Evolutionary conservation across 64 coral and sea anemone species (phyloP).

Genomic region (Stylophora pistillata): DNA sequence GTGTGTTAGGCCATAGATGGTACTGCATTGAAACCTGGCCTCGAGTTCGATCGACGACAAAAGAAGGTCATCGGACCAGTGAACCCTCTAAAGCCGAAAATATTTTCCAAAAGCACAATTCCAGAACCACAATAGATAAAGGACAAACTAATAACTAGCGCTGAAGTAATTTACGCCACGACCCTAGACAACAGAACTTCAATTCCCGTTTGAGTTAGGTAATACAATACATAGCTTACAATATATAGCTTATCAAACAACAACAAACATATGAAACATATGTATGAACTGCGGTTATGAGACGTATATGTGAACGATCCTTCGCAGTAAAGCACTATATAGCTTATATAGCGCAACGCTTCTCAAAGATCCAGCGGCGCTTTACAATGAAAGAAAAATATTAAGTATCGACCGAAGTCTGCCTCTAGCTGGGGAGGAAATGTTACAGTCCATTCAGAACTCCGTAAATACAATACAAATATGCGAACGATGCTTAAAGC

Average conservation of each 20-base stretch:
- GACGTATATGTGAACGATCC: too few species aligned
- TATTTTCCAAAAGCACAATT: conserved; percentile 20
- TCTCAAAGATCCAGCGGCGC: too few species aligned
- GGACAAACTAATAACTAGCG: conserved; percentile 37
- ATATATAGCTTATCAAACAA: too few species aligned
- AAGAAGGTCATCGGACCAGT: conserved; percentile 41
- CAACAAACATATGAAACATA: too few species aligned
- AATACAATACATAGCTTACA: too few species aligned
- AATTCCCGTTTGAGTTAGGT: conserved; percentile 25
- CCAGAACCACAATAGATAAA: conserved; percentile 26
- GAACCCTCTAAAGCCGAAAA: conserved; percentile 32
- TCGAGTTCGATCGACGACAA: conserved; percentile 52
- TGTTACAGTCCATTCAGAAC: conserved; percentile 16
- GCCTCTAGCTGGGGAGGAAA: conserved; percentile 26
- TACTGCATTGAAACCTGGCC: conserved; percentile 52
- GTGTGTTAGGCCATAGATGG: conserved; percentile 41
- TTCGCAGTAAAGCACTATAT: too few species aligned
- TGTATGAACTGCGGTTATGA: too few species aligned
- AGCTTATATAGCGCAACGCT: too few species aligned
- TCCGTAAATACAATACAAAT: conserved; percentile 28
- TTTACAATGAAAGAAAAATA: too few species aligned
- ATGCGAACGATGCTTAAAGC: conserved; percentile 33
- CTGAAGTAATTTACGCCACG: conserved; percentile 5
- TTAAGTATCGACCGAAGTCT: conserved; percentile 21
- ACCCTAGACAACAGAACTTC: conserved; percentile 34